Evolutionary conservation across 1,140 invertebrate genomes (phyloP).

Genomic region (Danaus plexippus): DNA sequence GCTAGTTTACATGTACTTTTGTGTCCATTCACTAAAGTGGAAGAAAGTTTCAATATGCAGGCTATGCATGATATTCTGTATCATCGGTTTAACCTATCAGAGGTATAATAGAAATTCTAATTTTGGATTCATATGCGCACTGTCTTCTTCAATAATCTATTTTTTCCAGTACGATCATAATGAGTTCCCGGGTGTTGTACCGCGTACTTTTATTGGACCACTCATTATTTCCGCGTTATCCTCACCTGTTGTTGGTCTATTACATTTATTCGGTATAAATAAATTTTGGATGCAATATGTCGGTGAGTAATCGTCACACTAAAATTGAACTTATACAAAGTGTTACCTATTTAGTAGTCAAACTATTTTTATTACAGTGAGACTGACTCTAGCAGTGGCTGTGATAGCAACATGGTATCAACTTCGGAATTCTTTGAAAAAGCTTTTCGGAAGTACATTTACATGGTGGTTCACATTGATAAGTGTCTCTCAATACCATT

Average conservation of each 20-base stretch:
- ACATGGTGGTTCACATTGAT: conserved; percentile 88
- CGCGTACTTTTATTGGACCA: conserved; percentile 95
- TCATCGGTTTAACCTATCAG: conserved; percentile 84
- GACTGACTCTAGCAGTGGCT: conserved; percentile 81
- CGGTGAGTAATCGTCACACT: conserved; percentile 76
- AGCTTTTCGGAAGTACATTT: conserved; percentile 84
- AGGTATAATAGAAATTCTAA: conserved; percentile 77
- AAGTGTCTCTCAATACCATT: conserved; percentile 95
- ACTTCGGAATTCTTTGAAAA: conserved; percentile 80
- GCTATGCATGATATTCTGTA: conserved; percentile 98
- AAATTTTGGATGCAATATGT: conserved; percentile 94
- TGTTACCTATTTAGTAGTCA: conserved; percentile 7
- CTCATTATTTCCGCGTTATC: conserved; percentile 85
- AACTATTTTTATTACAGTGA: conserved; percentile 77
- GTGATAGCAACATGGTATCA: conserved; percentile 83
- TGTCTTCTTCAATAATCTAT: conserved; percentile 37
- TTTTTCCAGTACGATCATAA: conserved; percentile 95
- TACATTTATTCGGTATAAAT: conserved; percentile 79
- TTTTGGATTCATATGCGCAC: conserved; percentile 53
- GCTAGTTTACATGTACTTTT: conserved; percentile 85
- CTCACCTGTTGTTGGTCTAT: conserved; percentile 81
- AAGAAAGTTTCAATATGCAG: conserved; percentile 99
- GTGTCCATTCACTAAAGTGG: conserved; percentile 98
- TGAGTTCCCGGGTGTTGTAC: conserved; percentile 98
- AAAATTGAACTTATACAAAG: neutral